Conservation (phyloP, 1,140 invertebrate species). For the Brachystomella parvula region DNA sequence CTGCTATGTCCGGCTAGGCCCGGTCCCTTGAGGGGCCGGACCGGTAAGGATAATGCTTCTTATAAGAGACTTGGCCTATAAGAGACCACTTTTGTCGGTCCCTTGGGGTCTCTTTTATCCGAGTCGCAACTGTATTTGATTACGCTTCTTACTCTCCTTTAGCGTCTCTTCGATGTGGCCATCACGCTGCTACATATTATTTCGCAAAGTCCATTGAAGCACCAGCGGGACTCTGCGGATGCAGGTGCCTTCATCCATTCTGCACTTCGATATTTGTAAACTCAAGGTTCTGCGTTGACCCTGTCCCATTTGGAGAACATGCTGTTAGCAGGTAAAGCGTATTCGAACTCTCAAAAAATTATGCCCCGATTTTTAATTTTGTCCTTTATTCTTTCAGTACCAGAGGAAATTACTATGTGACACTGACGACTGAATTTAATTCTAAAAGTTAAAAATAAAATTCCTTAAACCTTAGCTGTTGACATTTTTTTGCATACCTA, state of each 20-base stretch:
- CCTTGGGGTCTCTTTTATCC: too few species aligned
- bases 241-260: neutral
- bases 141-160: too few species aligned
- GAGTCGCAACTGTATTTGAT: neutral
- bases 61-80: too few species aligned
- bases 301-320: neutral
- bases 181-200: neutral
- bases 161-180: too few species aligned
- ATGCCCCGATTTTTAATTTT: neutral
- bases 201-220: constrained; percentile 9
- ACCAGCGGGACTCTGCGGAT: neutral
- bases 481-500: too few species aligned
- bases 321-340: neutral
- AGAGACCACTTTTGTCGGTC: too few species aligned
- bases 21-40: too few species aligned
- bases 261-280: neutral
- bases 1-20: too few species aligned
- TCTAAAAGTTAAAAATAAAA: neutral
- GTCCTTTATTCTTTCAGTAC: neutral
- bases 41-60: too few species aligned
- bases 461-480: too few species aligned
- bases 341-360: neutral
- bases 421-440: neutral
- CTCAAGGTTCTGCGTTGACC: neutral
- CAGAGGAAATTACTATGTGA: neutral